A percentile compares a stretch with the other conserved stretches of the same genome.
Conservation (phyloP, 2,797 vertebrate species). For the Sebastes vulpes region DNA sequence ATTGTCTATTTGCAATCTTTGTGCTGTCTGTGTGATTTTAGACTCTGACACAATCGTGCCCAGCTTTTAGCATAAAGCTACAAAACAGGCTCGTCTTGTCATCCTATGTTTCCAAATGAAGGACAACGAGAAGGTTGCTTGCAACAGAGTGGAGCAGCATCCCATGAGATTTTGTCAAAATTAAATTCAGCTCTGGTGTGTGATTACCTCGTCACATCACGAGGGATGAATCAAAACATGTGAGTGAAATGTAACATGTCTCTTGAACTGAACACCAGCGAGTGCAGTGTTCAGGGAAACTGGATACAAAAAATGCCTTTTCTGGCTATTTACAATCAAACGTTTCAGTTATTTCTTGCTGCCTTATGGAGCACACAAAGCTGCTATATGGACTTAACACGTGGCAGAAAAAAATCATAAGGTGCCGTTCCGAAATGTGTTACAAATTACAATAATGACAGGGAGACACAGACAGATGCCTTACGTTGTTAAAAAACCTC, state of each 20-base stretch:
- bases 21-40: background rate
- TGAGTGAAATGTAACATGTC: background rate
- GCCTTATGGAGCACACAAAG: background rate
- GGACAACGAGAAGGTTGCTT: background rate
- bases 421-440: background rate
- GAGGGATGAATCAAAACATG: slow-evolving; percentile 8
- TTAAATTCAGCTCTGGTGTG: slow-evolving; percentile 8
- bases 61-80: background rate
- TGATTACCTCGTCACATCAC: background rate
- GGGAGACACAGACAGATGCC: background rate
- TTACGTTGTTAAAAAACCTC: background rate
- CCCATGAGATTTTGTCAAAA: slow-evolving; percentile 9
- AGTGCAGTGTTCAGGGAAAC: background rate
- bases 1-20: background rate
- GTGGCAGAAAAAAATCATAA: background rate
- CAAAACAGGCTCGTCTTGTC: slow-evolving; percentile 1
- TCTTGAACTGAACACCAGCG: background rate
- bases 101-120: background rate
- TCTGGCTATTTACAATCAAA: background rate
- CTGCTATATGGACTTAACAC: background rate
- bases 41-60: background rate
- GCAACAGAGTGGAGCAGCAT: background rate
- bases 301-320: background rate
- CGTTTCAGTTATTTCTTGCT: background rate
- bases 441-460: background rate